A percentile compares a stretch with the other conserved stretches of the same genome.
Evolutionary conservation across 2,888 invertebrate genomes (phyloP).

Genomic region (Seira musarum): DNA sequence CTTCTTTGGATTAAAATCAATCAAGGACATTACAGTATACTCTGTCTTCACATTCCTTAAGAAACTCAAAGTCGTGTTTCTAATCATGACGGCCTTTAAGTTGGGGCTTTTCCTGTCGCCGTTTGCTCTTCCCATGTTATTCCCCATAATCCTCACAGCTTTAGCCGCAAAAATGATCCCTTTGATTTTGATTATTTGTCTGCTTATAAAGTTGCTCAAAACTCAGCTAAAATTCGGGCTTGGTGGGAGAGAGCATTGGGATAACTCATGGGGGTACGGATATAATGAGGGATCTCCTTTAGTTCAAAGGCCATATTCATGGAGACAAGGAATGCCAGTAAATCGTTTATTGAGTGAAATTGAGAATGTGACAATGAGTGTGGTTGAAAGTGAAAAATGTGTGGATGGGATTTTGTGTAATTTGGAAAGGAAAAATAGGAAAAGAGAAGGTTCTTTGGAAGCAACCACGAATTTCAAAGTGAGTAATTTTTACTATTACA

Average conservation of each 20-base stretch:
- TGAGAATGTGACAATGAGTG: constrained; percentile 24
- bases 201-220: constrained; percentile 55
- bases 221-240: constrained; percentile 45
- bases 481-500: no score
- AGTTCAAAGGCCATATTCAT: constrained; percentile 19
- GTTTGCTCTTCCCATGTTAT: constrained; percentile 49
- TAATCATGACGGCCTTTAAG: constrained; percentile 55
- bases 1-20: constrained; percentile 50
- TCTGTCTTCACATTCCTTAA: constrained; percentile 44
- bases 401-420: constrained; percentile 48
- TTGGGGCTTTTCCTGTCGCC: constrained; percentile 57
- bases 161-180: constrained; percentile 54
- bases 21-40: constrained; percentile 47
- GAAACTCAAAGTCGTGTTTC: constrained; percentile 47
- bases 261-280: background rate
- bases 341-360: constrained; percentile 27
- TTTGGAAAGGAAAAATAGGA: background rate
- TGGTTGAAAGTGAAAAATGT: constrained; percentile 33
- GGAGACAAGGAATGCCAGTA: background rate
- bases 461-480: no score
- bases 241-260: constrained; percentile 20
- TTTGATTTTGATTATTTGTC: constrained; percentile 47
- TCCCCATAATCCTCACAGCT: constrained; percentile 48
- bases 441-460: no score
- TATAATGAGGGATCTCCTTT: background rate